Conservation (phyloP, 2,113 vertebrate genomes). For the Psittacus erithacus region DNA sequence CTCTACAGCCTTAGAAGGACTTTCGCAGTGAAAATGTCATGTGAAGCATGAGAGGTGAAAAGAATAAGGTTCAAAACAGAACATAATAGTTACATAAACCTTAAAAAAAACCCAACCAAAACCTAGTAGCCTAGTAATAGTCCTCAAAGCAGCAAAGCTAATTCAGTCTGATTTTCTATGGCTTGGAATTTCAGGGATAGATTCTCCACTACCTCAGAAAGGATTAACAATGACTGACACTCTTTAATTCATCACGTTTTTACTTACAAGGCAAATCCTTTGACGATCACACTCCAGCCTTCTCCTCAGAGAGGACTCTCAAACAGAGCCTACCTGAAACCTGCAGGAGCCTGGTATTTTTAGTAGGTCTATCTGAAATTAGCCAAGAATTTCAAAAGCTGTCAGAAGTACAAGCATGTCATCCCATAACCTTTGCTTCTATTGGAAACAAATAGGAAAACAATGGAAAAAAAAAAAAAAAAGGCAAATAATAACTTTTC, state of each 20-base stretch:
- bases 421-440: not conserved
- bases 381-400: not conserved
- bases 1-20: not conserved
- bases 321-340: not conserved
- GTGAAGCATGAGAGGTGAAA: not conserved
- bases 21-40: not conserved
- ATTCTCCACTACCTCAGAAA: not conserved
- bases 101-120: rapidly evolving
- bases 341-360: not conserved
- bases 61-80: not conserved
- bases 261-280: not conserved
- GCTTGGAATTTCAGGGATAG: not conserved
- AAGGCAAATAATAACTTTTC: not conserved
- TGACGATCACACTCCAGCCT: not conserved
- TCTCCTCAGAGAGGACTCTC: not conserved
- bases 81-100: not conserved
- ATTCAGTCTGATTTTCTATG: not conserved
- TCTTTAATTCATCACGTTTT: not conserved
- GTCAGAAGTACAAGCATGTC: not conserved
- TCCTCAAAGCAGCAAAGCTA: not conserved
- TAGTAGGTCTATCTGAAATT: not conserved
- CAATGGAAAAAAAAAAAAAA: not conserved
- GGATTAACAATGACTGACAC: not conserved
- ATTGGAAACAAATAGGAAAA: not conserved
- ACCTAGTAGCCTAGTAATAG: not conserved